Conservation (phyloP, 2,888 invertebrate species). For the Galerucella nymphaeae region DNA sequence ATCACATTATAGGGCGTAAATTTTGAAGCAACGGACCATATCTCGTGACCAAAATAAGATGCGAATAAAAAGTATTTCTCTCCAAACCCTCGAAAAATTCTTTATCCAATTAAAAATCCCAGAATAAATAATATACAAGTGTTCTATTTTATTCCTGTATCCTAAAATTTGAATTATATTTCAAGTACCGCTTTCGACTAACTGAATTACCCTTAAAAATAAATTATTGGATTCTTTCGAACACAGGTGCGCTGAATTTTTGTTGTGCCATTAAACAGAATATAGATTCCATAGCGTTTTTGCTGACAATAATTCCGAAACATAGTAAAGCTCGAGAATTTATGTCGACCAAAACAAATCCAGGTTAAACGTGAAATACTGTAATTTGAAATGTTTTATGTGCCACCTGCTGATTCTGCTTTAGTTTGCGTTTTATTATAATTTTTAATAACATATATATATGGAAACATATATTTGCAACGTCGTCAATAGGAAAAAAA, state of each 20-base stretch:
- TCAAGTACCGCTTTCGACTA: background rate
- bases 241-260: background rate
- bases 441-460: too few species aligned
- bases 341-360: constrained; percentile 6
- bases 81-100: too few species aligned
- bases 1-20: too few species aligned
- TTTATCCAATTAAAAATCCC: too few species aligned
- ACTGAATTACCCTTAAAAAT: background rate
- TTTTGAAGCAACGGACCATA: too few species aligned
- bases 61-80: too few species aligned
- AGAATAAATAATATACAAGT: background rate
- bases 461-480: too few species aligned
- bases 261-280: background rate
- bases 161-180: background rate
- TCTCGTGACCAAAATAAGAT: too few species aligned
- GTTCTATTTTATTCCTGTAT: background rate
- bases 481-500: too few species aligned
- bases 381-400: constrained; percentile 29
- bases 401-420: constrained; percentile 23
- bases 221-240: background rate
- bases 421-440: constrained; percentile 1
- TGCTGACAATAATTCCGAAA: constrained; percentile 3
- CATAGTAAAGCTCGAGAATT: background rate
- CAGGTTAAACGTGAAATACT: constrained; percentile 20
- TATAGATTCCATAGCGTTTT: background rate